Base-by-base conservation (phyloP, 2,797 vertebrate species). In the Dryobates pubescens region DNA sequence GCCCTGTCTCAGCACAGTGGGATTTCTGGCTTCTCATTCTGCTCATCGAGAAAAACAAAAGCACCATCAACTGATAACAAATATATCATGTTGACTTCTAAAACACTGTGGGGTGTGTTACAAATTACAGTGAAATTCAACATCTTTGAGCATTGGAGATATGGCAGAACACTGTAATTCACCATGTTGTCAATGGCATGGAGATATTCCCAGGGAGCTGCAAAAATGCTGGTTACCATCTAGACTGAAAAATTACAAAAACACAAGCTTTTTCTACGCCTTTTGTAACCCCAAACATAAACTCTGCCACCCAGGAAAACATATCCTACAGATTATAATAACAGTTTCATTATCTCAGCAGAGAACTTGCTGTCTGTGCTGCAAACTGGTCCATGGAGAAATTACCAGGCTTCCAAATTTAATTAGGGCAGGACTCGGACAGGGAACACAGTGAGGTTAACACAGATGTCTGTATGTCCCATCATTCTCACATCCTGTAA, bases 371-470 rank as follows among this genome's bases (percentile, higher is more conserved):
- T 86, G 89, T 84, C 90, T 92, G 59, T 82, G 70, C 85, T 86
- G 69, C 70, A 92, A 84, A 92, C 85, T 82, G 72, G 67, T 93
- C 96, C 70, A 0, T 63, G 81, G 94, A 96, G 95, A 96, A 96
- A 96, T 95, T 92, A 94, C 64, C 82, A 86, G 73, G 80, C 80
- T 94, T 80, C 93, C 73, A 94, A 88, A 96, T 95, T 94, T 95
- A 95, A 96, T 96, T 96, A 96, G 94, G 76, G 56, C 73, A 93
- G 67, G 83, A 87, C 87, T 94, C 86, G 96, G 90, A 82, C 56
- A 84, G 84, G 82, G 86, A 95, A 86, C 81, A 80, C 73, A 71
- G 74, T 19, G 85, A 95, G 87, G 77, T 95, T 95, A 89, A 88
- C 93, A 86, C 88, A 92, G 94, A 91, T 96, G 93, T 91, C 87